Base-by-base conservation (phyloP, 2,797 vertebrate genomes). In the Schizopygopsis pylzovi region DNA sequence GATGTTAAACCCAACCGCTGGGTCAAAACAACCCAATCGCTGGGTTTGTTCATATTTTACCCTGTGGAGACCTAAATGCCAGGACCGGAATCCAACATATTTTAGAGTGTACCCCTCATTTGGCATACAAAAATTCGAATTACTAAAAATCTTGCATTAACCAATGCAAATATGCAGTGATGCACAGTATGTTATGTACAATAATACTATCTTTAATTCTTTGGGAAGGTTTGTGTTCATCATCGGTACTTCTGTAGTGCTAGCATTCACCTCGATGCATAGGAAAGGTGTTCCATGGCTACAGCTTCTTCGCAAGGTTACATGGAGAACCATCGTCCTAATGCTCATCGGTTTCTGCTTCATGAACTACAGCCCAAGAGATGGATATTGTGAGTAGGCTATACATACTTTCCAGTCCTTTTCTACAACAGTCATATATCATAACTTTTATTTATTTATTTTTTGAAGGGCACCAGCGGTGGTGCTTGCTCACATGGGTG, bases 291-390 rank as follows among this genome's bases (percentile, higher is more conserved):
- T 94, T 3, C 78, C 71, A 67, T 84, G 90, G 8, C 72, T 91
- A 72, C 93, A 96, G 90, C 90, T 95, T 80, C 61, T 95, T 59
- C 85, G 86, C 41, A 95, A 95, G 63, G 49, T 95, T 86, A 90
- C 90, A 77, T 94, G 93, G 93, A 94, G 94, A 81, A 93, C 93
- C 4, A 82, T 73, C 8, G 90, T 94, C 80, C 92, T 95, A 8
- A 73, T 95, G 56, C 25, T 93, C 83, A 92, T 93, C 0, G 93
- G 94, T 67, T 93, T 95, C 92, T 95, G 94, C 83, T 96, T 94
- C 84, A 87, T 96, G 77, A 96, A 96, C 92, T 96, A 96, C 89
- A 95, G 93, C 86, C 94, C 94, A 4, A 92, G 86, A 87, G 94
- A 94, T 67, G 95, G 93, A 28, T 93, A 90, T 52, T 63, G 94